Evolutionary conservation across 2,797 vertebrate species (phyloP), one percentile per base, ranked within the genome.

Genomic region (Falco berigora): DNA sequence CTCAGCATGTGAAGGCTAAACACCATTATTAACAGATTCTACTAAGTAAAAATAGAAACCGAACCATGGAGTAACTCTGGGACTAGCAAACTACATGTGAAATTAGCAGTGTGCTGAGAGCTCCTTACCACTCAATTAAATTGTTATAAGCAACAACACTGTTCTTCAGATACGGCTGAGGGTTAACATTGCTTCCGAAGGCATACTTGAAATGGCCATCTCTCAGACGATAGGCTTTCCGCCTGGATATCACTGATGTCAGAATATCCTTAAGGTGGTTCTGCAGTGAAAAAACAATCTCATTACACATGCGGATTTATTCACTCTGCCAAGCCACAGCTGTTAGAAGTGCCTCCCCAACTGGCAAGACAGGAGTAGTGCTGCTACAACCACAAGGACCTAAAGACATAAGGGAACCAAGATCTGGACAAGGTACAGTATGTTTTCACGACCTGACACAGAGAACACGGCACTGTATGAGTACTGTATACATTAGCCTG

Each of bases 201-300:
- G 99, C 99, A 4, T 99, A 99, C 34, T 98, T 99, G 98, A 99
- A 99, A 69, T 98, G 99, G 28, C 99, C 98, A 3, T 99, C 99
- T 25, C 99, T 98, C 90, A 99, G 95, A 3, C 99, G 98, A 77
- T 99, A 99, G 5, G 99, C 98, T 95, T 99, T 99, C 95, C 99
- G 98, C 93, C 99, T 98, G 15, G 98, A 99, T 90, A 99, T 98
- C 63, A 99, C 98, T 2, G 99, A 99, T 1, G 98, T 98, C 96
- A 99, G 96, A 76, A 99, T 98, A 52, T 99, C 99, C 97, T 99
- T 99, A 52, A 99, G 97, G 75, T 99, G 99, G 94, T 99, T 99
- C 99, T 99, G 97, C 46, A 93, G 86, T 6, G 23, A 75, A 24
- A 24, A 69, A 90, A 27, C 28, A 18, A 12, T 16, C n/a, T 74